Evolutionary conservation across 2,888 invertebrate genomes (phyloP).

Genomic region (Drosophila monieri): DNA sequence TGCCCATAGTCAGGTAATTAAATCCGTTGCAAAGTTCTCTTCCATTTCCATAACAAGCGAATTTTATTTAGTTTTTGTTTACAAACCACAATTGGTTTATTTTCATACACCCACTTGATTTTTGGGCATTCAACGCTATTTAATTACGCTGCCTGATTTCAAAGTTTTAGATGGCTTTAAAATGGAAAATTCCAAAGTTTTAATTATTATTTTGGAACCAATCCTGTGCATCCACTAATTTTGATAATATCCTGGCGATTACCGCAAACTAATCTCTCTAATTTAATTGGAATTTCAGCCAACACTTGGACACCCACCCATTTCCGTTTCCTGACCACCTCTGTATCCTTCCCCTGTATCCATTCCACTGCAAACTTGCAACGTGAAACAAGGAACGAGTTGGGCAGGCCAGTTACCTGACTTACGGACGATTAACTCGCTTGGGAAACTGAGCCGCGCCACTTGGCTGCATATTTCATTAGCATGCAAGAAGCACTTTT

Average conservation of each 20-base stretch:
- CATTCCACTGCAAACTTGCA: background rate
- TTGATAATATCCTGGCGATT: slow-evolving; percentile 22
- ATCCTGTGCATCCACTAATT: slow-evolving; percentile 9
- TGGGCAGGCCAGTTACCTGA: slow-evolving; percentile 12
- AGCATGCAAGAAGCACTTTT: slow-evolving; percentile 60
- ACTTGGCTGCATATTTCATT: slow-evolving; percentile 72
- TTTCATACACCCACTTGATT: background rate
- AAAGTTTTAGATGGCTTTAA: background rate
- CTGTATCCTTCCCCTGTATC: background rate
- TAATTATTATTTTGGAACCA: background rate
- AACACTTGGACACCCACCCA: slow-evolving; percentile 23
- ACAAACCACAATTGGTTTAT: background rate
- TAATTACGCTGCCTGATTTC: background rate
- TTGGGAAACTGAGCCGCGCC: slow-evolving; percentile 44
- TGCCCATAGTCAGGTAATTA: slow-evolving; percentile 1
- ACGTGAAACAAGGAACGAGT: slow-evolving; percentile 22
- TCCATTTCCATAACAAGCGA: background rate
- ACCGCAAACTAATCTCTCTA: slow-evolving; percentile 4
- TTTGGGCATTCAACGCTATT: background rate
- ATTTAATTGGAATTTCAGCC: slow-evolving; percentile 26
- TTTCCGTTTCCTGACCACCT: slow-evolving; percentile 21
- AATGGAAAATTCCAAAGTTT: background rate
- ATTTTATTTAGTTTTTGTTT: background rate
- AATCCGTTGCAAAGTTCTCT: background rate
- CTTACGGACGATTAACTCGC: slow-evolving; percentile 43